phyloP scores from a whole-genome alignment of 2,888 invertebrate species.

The Drosophila flavopinicola region DNA sequence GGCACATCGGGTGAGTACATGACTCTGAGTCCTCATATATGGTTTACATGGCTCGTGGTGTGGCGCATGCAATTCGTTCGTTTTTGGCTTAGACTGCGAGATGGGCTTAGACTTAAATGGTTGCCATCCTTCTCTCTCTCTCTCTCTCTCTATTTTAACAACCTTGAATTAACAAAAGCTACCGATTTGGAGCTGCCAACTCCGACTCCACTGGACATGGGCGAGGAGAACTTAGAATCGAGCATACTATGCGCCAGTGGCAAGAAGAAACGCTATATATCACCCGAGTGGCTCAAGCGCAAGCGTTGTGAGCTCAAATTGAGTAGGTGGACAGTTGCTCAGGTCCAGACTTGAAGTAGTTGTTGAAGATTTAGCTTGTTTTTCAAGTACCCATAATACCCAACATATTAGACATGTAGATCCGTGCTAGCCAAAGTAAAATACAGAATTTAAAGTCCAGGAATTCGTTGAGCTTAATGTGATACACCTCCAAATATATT shows the following conservation, averaged over 20 bases:
- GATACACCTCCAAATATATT: too few relatives aligned
- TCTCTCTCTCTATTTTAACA: conserved; percentile 9
- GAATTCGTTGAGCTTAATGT: too few relatives aligned
- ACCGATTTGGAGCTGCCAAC: conserved; percentile 59
- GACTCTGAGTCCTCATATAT: not conserved
- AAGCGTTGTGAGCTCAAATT: conserved; percentile 83
- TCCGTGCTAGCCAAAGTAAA: not conserved
- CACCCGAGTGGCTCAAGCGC: conserved; percentile 83
- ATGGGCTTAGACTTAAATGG: not conserved
- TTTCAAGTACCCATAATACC: not conserved
- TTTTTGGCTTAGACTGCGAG: not conserved
- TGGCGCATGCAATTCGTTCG: conserved; percentile 37
- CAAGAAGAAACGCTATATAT: conserved; percentile 82
- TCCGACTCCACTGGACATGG: conserved; percentile 39
- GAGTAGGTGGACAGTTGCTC: conserved; percentile 67
- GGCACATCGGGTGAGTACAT: conserved; percentile 83
- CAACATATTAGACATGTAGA: too few relatives aligned
- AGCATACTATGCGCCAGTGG: conserved; percentile 57
- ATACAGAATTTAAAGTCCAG: not conserved
- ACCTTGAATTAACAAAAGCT: conserved; percentile 53
- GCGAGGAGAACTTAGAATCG: conserved; percentile 5
- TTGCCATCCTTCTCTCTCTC: conserved; percentile 2
- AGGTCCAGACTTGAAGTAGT: not conserved
- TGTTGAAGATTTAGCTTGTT: not conserved
- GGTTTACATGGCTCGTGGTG: conserved; percentile 42